These are phyloP conservation scores for Drosophila chauvacae DNA, from an alignment of 1,140 invertebrate species.

Conservation along the genomic window DNA sequence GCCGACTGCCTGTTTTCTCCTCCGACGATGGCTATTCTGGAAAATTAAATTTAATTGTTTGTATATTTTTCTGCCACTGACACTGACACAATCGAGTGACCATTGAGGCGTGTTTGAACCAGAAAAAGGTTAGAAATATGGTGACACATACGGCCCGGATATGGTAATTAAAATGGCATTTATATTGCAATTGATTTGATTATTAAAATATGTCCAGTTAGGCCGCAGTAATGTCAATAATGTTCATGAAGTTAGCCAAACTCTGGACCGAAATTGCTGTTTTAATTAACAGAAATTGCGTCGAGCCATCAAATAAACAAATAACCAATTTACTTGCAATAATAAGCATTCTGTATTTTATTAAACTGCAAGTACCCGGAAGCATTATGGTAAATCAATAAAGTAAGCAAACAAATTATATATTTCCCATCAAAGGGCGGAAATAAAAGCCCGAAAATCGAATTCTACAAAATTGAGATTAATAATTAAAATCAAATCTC, in stretches of 20 bases:
- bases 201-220: slow-evolving; percentile 38
- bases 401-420: slow-evolving; percentile 46
- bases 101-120: slow-evolving; percentile 45
- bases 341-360: slow-evolving; percentile 40
- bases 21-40: slow-evolving; percentile 42
- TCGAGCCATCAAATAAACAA: slow-evolving; percentile 37
- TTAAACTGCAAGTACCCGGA: slow-evolving; percentile 8
- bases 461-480: slow-evolving; percentile 37
- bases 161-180: slow-evolving; percentile 73
- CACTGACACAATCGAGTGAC: slow-evolving; percentile 31
- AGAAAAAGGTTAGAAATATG: slow-evolving; percentile 32
- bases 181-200: slow-evolving; percentile 62
- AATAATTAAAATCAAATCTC: slow-evolving; percentile 58
- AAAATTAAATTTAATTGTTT: slow-evolving; percentile 80
- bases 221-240: slow-evolving; percentile 14
- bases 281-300: slow-evolving; percentile 66
- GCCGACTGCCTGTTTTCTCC: slow-evolving; percentile 27
- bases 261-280: slow-evolving; percentile 25
- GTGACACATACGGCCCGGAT: slow-evolving; percentile 22
- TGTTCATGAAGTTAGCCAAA: slow-evolving; percentile 31
- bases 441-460: slow-evolving; percentile 27
- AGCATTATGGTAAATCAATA: slow-evolving; percentile 33
- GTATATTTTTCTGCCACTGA: slow-evolving; percentile 37
- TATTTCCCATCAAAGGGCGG: slow-evolving; percentile 29
- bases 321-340: slow-evolving; percentile 56